Conservation (phyloP, 2,888 invertebrate genomes). For the Caenorhabditis macrosperma region DNA sequence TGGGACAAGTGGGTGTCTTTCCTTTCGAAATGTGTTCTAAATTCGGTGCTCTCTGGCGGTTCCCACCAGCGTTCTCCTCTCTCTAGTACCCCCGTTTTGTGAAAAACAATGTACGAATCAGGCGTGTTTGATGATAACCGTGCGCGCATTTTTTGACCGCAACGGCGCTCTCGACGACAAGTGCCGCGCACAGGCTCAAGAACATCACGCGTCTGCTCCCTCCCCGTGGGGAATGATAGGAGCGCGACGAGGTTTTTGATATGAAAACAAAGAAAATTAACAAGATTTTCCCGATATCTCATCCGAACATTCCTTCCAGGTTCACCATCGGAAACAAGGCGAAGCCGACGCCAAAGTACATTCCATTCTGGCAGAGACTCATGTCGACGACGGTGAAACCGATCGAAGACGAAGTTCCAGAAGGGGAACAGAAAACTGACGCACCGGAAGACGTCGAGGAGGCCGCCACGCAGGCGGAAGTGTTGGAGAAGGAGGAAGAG, state of each 20-base stretch:
- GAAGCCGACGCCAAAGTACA: constrained; percentile 74
- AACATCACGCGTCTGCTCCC: constrained; percentile 53
- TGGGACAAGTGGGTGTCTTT: constrained; percentile 70
- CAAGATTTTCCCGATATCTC: no score
- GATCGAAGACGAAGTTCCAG: constrained; percentile 49
- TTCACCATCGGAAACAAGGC: constrained; percentile 74
- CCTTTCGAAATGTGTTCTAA: background rate
- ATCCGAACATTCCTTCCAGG: constrained; percentile 40
- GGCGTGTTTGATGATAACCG: constrained; percentile 34
- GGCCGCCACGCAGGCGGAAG: constrained; percentile 40
- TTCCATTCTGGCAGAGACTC: constrained; percentile 79
- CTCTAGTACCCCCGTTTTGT: background rate
- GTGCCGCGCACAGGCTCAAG: constrained; percentile 29
- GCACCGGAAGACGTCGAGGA: constrained; percentile 60
- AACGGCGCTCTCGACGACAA: constrained; percentile 21
- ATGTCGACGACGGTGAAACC: constrained; percentile 69
- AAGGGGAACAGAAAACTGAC: constrained; percentile 50
- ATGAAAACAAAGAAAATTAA: constrained; percentile 8
- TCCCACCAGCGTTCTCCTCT: constrained; percentile 38
- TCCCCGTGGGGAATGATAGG: no score
- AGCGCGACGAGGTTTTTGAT: constrained; percentile 8
- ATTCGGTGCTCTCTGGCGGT: constrained; percentile 19
- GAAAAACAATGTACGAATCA: constrained; percentile 51
- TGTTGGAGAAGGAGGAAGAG: constrained; percentile 29
- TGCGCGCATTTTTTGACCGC: constrained; percentile 52